Conservation (phyloP, 2,797 vertebrate genomes). For the Poeciliopsis infans region DNA sequence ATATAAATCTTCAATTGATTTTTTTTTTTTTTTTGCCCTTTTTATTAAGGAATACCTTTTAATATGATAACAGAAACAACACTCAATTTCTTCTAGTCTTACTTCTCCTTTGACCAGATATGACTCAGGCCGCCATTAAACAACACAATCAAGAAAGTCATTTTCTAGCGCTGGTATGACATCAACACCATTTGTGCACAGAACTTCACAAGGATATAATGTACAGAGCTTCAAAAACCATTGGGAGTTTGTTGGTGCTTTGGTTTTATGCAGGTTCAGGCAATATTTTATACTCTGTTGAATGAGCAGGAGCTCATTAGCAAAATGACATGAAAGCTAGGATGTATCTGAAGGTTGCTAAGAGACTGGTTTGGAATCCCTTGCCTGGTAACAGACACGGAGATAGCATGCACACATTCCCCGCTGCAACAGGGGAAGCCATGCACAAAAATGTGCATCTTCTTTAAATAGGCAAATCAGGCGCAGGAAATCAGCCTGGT, state of each 20-base stretch:
- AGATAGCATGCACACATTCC: slow-evolving; percentile 57
- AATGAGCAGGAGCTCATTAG: slow-evolving; percentile 76
- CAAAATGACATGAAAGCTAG: slow-evolving; percentile 73
- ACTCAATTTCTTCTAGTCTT: slow-evolving; percentile 42
- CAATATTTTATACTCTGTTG: slow-evolving; percentile 70
- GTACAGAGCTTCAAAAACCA: slow-evolving; percentile 16
- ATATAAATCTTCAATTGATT: background rate
- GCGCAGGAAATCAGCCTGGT: slow-evolving; percentile 15
- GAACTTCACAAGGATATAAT: slow-evolving; percentile 31
- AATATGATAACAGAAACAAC: background rate
- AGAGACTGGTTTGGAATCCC: slow-evolving; percentile 76
- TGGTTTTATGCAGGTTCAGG: slow-evolving; percentile 63
- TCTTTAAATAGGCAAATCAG: slow-evolving; percentile 27
- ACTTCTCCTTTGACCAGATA: slow-evolving; percentile 51
- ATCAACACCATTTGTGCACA: slow-evolving; percentile 36
- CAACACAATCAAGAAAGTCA: slow-evolving; percentile 52
- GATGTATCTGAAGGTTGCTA: slow-evolving; percentile 76
- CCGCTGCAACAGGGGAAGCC: slow-evolving; percentile 41
- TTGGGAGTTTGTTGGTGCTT: slow-evolving; percentile 26
- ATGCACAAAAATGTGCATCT: slow-evolving; percentile 50
- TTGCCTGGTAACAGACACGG: slow-evolving; percentile 72
- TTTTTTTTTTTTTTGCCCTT: too few species aligned
- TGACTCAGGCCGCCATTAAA: slow-evolving; percentile 43
- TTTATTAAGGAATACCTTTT: too few species aligned
- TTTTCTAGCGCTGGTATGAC: slow-evolving; percentile 41